Percentiles rank a stretch among this genome's conserved stretches.
Evolutionary conservation across 2,113 vertebrate genomes (phyloP).

Genomic region (Cheirogaleus medius): DNA sequence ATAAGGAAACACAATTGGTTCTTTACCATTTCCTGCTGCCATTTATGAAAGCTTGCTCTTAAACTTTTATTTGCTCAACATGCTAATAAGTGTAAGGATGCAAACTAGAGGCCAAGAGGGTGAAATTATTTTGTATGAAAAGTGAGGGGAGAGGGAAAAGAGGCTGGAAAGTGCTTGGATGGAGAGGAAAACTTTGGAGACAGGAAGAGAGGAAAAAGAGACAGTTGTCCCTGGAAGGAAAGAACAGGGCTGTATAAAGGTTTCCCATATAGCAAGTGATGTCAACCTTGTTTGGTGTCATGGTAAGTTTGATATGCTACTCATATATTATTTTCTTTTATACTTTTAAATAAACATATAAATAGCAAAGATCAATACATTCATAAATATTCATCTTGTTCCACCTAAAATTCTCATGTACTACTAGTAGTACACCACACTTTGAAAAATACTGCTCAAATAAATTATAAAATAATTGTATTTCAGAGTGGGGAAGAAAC

Average conservation of each 20-base stretch:
- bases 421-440: neutral
- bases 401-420: neutral
- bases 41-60: conserved; percentile 25
- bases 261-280: neutral
- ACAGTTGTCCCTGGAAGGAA: neutral
- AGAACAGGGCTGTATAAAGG: neutral
- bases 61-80: conserved; percentile 53
- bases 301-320: neutral
- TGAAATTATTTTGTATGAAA: conserved; percentile 50
- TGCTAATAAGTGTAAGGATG: conserved; percentile 23
- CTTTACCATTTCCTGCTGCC: conserved; percentile 48
- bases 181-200: neutral
- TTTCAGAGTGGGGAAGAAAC: neutral
- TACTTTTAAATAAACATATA: neutral
- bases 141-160: neutral
- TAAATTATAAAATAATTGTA: neutral
- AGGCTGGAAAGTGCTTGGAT: neutral
- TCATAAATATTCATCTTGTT: neutral
- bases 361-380: neutral
- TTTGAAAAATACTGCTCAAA: neutral
- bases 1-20: neutral
- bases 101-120: conserved; percentile 38
- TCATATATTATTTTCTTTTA: neutral
- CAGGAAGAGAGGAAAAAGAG: neutral
- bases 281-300: neutral